Evolutionary conservation across 2,888 invertebrate species (phyloP), one percentile per base, ranked within the genome.

Genomic region (Rotaria magnacalcarata): DNA sequence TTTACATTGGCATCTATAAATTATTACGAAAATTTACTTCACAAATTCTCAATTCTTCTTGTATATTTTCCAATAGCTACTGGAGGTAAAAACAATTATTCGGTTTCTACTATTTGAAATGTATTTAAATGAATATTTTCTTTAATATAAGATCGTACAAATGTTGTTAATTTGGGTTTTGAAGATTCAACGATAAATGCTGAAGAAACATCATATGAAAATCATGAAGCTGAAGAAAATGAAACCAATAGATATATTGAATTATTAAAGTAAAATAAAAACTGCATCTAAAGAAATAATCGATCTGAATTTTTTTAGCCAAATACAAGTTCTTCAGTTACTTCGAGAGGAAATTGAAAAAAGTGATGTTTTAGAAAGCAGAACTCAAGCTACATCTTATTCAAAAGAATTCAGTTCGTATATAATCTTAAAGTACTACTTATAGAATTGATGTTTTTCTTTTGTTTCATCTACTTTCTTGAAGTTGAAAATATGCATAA

Each of bases 161-260:
- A 80, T 80, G 80, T 80, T 80, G 80, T 80, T 47, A 80, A 80
- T 80, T 47, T 80, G 47, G 80, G 80, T n/a, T 80, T 80, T 80
- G 80, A 80, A 80, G 80, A 80, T 47, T 80, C 80, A 47, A 80
- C 80, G 11, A 80, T 80, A n/a, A 80, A 80, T 47, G 47, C 80
- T 14, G 80, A 80, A 14, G 80, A 80, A 47, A 47, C 24, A 4
- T 80, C 80, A 47, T 80, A 80, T 47, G 80, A 80, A 47, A 80
- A 80, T 80, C 47, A n/a, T 47, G 80, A 80, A 80, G 80, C 80
- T 11, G 80, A 80, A 80, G 80, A 80, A 24, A 80, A 80, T 80
- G 80, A 80, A 47, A 80, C 80, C 21, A 80, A 80, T 47, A 34
- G 80, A 47, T 80, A 80, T n/a, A 80, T 80, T 80, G 80, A 80